phyloP scores from a whole-genome alignment of 1,140 invertebrate genomes.

The Drosophila orosa region DNA sequence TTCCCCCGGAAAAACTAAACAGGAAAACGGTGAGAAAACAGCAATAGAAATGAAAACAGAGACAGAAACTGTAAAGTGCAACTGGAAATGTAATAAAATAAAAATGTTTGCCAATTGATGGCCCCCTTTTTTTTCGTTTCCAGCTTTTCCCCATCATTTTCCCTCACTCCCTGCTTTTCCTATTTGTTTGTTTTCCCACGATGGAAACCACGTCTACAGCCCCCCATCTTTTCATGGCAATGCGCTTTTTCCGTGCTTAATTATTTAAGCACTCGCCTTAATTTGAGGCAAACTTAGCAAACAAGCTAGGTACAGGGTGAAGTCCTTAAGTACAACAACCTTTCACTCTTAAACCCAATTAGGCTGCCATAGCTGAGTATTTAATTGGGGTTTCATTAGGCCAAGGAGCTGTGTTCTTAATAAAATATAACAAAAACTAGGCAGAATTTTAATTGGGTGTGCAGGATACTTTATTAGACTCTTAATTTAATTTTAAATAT shows the following conservation, averaged over 20 bases:
- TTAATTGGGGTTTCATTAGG: not conserved
- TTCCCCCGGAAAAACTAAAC: not conserved
- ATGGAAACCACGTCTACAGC: constrained; percentile 7
- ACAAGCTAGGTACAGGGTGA: constrained; percentile 1
- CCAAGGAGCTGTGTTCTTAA: not conserved
- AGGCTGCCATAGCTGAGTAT: not conserved
- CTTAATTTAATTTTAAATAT: too few relatives aligned
- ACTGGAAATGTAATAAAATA: constrained; percentile 39
- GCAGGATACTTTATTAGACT: too few relatives aligned
- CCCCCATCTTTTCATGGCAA: constrained; percentile 13
- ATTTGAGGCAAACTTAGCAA: constrained; percentile 26
- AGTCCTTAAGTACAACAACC: not conserved
- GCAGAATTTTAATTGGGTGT: too few relatives aligned
- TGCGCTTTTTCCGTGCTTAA: constrained; percentile 38
- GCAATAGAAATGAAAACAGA: not conserved
- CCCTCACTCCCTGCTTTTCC: not conserved
- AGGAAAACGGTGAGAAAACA: constrained; percentile 4
- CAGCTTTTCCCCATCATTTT: not conserved
- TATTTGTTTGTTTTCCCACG: constrained; percentile 37
- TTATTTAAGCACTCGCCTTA: constrained; percentile 32
- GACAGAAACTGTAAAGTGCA: constrained; percentile 25
- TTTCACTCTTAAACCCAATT: not conserved
- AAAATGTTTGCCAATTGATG: constrained; percentile 43
- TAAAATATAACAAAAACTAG: not conserved
- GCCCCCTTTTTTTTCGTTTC: not conserved